Percentiles rank a stretch among this genome's conserved stretches.
Conservation (phyloP, 2,113 vertebrate genomes). For the Motacilla tschutschensis region DNA sequence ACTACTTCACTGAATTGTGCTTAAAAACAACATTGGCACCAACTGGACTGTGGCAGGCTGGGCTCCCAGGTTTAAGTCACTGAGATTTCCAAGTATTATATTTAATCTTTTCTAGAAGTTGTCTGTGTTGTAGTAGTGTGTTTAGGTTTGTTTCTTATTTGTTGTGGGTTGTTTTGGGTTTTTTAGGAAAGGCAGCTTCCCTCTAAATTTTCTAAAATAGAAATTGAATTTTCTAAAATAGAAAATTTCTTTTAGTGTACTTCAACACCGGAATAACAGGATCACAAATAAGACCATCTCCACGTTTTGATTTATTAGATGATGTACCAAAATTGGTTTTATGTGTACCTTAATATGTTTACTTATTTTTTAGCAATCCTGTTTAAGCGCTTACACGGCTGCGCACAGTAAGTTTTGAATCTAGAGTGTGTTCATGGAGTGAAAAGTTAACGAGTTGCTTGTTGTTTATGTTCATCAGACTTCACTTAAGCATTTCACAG, state of each 20-base stretch:
- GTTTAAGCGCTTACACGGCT: background rate
- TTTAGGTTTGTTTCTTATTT: background rate
- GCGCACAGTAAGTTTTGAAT: background rate
- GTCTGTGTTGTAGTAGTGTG: rapidly evolving
- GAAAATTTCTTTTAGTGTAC: background rate
- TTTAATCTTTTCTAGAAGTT: background rate
- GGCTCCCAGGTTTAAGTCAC: background rate
- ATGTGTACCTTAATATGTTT: background rate
- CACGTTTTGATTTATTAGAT: background rate
- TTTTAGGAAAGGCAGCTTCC: background rate
- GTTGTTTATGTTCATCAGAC: background rate
- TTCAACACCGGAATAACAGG: background rate
- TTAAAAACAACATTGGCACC: background rate
- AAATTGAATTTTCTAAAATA: background rate
- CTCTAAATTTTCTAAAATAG: too few species aligned
- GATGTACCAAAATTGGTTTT: background rate
- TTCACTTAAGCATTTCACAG: background rate
- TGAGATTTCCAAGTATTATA: background rate
- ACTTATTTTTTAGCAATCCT: background rate
- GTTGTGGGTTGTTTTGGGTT: rapidly evolving
- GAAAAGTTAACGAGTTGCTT: rapidly evolving
- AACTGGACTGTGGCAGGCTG: background rate
- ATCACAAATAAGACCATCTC: background rate
- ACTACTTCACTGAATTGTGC: background rate
- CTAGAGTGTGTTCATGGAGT: background rate